Conservation (phyloP, 1,140 invertebrate genomes). For the Pogonognathellus flavescens region DNA sequence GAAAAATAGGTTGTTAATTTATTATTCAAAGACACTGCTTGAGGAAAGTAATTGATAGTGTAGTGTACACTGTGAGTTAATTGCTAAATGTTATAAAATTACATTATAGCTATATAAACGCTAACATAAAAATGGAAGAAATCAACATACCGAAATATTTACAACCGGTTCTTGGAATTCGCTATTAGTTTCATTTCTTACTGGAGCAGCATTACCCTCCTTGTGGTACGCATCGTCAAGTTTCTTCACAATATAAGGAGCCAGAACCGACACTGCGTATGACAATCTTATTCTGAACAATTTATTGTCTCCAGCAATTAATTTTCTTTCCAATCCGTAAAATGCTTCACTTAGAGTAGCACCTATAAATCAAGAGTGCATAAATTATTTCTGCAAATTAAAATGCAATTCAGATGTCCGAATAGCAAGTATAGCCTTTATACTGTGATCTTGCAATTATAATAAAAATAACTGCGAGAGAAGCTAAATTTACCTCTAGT, state of each 20-base stretch:
- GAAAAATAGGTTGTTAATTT: too few species aligned
- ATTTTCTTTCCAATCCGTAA: constrained; percentile 57
- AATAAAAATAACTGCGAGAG: neutral
- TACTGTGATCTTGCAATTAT: neutral
- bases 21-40: too few species aligned
- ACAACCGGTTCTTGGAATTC: too few species aligned
- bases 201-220: neutral
- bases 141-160: neutral
- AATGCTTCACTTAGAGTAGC: constrained; percentile 63
- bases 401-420: too few species aligned
- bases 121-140: too few species aligned
- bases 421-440: too few species aligned
- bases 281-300: constrained; percentile 44
- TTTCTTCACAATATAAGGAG: constrained; percentile 53
- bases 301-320: neutral
- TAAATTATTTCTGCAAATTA: too few species aligned
- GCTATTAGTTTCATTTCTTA: neutral
- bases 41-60: too few species aligned
- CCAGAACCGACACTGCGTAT: constrained; percentile 45
- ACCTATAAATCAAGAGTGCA: too few species aligned
- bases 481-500: constrained; percentile 50
- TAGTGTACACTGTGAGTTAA: too few species aligned
- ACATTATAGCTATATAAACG: too few species aligned
- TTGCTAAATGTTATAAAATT: too few species aligned
- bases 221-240: constrained; percentile 19